Percentiles rank a stretch among this genome's conserved stretches.
phyloP scores from a whole-genome alignment of 2,888 invertebrate genomes.

The Agrochola lychnidis region DNA sequence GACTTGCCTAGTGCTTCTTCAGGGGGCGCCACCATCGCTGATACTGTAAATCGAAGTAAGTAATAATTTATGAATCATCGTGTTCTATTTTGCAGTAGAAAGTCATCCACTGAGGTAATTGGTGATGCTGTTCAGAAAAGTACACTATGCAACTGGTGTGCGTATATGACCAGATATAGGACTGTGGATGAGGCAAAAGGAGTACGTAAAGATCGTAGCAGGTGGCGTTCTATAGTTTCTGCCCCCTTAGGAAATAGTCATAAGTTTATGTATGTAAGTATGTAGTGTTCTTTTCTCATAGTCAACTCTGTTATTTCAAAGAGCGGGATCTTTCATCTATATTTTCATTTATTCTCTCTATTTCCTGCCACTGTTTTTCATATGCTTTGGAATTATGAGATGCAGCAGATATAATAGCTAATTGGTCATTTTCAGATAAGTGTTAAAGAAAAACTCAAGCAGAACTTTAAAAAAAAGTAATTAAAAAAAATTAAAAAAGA shows the following conservation, averaged over 20 bases:
- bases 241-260: background rate
- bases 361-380: background rate
- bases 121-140: background rate
- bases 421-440: background rate
- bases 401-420: background rate
- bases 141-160: background rate
- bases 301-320: background rate
- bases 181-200: background rate
- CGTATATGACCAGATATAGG: background rate
- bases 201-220: background rate
- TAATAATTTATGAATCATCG: background rate
- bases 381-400: background rate
- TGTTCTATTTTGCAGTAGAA: background rate
- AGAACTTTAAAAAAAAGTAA: background rate
- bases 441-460: background rate
- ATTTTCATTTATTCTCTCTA: too few species aligned
- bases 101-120: background rate
- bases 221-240: background rate
- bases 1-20: conserved; percentile 95
- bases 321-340: background rate
- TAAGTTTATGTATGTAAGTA: background rate
- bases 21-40: conserved; percentile 92
- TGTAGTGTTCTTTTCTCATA: background rate
- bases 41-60: conserved; percentile 76
- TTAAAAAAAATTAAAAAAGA: too few species aligned